Conservation (phyloP, 2,888 invertebrate species). For the Luperina nickerlii region DNA sequence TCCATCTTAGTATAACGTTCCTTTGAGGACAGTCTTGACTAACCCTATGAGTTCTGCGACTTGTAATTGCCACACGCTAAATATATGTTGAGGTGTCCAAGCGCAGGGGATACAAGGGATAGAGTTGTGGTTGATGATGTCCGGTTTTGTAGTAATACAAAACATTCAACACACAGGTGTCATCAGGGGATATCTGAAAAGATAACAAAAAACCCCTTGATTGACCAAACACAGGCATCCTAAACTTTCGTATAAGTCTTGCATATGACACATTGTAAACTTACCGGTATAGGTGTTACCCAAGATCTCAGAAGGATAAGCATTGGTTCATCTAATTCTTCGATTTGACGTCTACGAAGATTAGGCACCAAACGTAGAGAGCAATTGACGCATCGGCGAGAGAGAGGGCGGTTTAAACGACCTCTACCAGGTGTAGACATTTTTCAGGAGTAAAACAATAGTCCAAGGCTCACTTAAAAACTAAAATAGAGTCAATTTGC, state of each 20-base stretch:
- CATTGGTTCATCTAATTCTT: background rate
- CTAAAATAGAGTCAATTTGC: background rate
- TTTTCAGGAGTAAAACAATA: background rate
- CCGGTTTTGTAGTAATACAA: too few species aligned
- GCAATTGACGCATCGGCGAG: background rate
- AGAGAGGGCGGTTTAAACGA: background rate
- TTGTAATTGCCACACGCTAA: background rate
- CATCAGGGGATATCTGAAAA: too few species aligned
- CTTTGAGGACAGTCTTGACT: slow-evolving; percentile 3
- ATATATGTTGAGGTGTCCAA: slow-evolving; percentile 2
- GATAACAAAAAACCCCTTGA: too few species aligned
- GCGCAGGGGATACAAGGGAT: background rate
- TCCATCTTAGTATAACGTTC: background rate
- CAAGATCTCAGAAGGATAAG: slow-evolving; percentile 1
- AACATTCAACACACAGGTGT: too few species aligned
- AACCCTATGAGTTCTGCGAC: slow-evolving; percentile 4
- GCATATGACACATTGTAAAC: background rate
- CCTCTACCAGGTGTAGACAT: background rate
- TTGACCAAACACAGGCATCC: too few species aligned
- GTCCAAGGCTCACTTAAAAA: background rate
- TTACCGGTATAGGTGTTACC: background rate
- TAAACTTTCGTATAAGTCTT: background rate
- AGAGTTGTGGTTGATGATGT: background rate
- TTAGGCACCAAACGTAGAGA: slow-evolving; percentile 1
- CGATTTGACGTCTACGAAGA: slow-evolving; percentile 1